Evolutionary conservation across 2,888 invertebrate genomes (phyloP).

Genomic region (Loripinus fragilis): DNA sequence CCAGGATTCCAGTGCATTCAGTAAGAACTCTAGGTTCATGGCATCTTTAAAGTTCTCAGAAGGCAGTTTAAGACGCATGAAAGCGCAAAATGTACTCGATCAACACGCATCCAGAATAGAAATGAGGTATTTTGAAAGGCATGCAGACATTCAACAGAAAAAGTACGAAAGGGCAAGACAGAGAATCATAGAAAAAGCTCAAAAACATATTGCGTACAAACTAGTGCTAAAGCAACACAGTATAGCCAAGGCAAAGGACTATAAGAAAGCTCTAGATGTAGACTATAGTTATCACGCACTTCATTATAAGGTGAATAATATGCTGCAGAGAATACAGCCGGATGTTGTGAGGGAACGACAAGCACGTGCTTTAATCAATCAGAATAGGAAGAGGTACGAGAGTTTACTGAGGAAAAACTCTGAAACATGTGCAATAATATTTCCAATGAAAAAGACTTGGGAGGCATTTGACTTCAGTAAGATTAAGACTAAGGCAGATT

Average conservation of each 20-base stretch:
- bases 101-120: slow-evolving; percentile 46
- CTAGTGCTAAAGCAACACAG: slow-evolving; percentile 64
- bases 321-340: slow-evolving; percentile 65
- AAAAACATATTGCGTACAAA: slow-evolving; percentile 67
- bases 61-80: slow-evolving; percentile 51
- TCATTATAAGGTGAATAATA: slow-evolving; percentile 64
- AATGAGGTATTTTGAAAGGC: slow-evolving; percentile 55
- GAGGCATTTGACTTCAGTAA: slow-evolving; percentile 17
- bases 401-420: slow-evolving; percentile 35
- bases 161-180: slow-evolving; percentile 49
- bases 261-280: slow-evolving; percentile 63
- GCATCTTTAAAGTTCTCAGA: slow-evolving; percentile 57
- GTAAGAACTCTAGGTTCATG: slow-evolving; percentile 64
- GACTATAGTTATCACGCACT: slow-evolving; percentile 61
- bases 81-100: slow-evolving; percentile 59
- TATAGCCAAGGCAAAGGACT: slow-evolving; percentile 53
- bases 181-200: slow-evolving; percentile 48
- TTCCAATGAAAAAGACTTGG: slow-evolving; percentile 49
- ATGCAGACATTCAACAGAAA: slow-evolving; percentile 38
- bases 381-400: slow-evolving; percentile 53
- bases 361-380: slow-evolving; percentile 53
- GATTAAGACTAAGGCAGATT: slow-evolving; percentile 18
- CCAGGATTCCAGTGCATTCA: slow-evolving; percentile 53
- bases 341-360: slow-evolving; percentile 60
- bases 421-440: slow-evolving; percentile 38